Conservation (phyloP, 2,797 vertebrate species). For the Nyctibius grandis region DNA sequence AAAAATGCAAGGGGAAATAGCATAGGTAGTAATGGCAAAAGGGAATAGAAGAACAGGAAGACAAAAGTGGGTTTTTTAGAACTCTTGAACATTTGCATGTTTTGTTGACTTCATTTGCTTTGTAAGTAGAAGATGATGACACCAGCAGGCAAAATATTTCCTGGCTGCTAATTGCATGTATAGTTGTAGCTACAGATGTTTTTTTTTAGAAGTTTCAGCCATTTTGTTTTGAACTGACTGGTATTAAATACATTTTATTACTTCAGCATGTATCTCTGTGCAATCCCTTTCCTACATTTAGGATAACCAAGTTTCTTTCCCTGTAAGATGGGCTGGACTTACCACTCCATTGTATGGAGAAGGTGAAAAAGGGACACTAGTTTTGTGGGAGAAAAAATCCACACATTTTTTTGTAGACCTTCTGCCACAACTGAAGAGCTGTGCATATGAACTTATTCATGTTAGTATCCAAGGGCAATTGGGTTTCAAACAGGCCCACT, state of each 20-base stretch:
- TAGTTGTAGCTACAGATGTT: not conserved
- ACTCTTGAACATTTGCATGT: not conserved
- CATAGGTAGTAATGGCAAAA: not conserved
- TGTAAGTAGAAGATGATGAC: not conserved
- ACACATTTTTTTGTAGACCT: not conserved
- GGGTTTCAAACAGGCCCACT: not conserved
- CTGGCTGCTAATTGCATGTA: not conserved
- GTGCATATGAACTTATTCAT: not conserved
- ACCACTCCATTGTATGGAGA: not conserved
- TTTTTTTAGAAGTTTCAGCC: not conserved
- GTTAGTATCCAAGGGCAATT: not conserved
- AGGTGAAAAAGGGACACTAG: not conserved
- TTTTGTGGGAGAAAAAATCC: not conserved
- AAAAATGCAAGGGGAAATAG: not conserved
- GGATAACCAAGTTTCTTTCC: not conserved
- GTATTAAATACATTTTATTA: not conserved
- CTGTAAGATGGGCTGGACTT: not conserved
- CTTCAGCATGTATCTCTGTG: not conserved
- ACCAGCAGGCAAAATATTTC: not conserved
- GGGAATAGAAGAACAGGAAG: not conserved
- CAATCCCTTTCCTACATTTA: not conserved
- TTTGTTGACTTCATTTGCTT: not conserved
- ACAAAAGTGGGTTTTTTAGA: not conserved
- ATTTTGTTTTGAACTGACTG: not conserved
- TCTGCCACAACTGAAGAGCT: not conserved